Percentiles rank a stretch among this genome's conserved stretches.
Evolutionary conservation across 1,140 invertebrate species (phyloP).

Genomic region (Archivesica marissinica): DNA sequence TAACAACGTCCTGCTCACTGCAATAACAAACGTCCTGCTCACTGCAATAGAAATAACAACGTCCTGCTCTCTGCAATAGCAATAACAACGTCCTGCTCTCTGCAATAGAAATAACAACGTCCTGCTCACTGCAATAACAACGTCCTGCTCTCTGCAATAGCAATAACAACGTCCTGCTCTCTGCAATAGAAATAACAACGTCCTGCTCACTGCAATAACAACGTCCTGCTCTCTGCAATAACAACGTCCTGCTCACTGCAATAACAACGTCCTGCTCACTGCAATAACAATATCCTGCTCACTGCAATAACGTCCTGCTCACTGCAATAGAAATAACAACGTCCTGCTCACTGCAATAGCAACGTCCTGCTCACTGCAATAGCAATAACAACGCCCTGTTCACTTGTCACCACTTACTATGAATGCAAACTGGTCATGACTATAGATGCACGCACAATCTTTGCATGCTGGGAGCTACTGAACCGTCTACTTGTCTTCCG

Average conservation of each 20-base stretch:
- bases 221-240: constrained; percentile 70
- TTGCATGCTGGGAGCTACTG: constrained; percentile 7
- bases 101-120: constrained; percentile 76
- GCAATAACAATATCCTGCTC: neutral
- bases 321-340: constrained; percentile 70
- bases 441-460: constrained; percentile 66
- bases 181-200: constrained; percentile 76
- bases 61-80: constrained; percentile 72
- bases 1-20: constrained; percentile 78
- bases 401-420: constrained; percentile 73
- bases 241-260: constrained; percentile 76
- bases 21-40: constrained; percentile 80
- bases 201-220: constrained; percentile 78
- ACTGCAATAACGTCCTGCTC: constrained; percentile 80
- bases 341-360: constrained; percentile 78
- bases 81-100: constrained; percentile 79
- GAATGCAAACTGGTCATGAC: constrained; percentile 80
- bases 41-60: constrained; percentile 66
- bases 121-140: constrained; percentile 77
- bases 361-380: constrained; percentile 79
- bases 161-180: constrained; percentile 78
- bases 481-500: neutral
- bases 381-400: no score
- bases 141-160: constrained; percentile 71
- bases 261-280: constrained; percentile 82